Evolutionary conservation across 1,140 invertebrate genomes (phyloP).

Genomic region (Harpegnathos saltator): DNA sequence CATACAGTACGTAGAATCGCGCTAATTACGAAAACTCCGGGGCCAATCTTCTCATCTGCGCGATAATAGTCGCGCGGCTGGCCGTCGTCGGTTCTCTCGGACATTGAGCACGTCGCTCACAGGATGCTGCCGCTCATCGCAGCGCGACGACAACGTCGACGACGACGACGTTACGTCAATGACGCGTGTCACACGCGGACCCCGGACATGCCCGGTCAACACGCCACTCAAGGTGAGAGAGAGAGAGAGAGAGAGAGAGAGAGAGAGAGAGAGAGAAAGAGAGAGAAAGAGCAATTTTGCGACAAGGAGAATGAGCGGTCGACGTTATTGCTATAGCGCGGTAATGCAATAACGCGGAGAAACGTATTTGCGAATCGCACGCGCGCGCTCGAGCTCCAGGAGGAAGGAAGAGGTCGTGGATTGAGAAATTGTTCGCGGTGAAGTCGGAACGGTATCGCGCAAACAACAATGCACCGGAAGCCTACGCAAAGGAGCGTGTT

Average conservation of each 20-base stretch:
- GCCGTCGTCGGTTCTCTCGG: slow-evolving; percentile 29
- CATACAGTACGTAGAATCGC: slow-evolving; percentile 17
- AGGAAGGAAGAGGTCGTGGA: slow-evolving; percentile 56
- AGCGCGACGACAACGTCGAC: slow-evolving; percentile 57
- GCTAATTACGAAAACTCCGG: slow-evolving; percentile 67
- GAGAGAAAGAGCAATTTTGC: slow-evolving; percentile 49
- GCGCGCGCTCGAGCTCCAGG: slow-evolving; percentile 14
- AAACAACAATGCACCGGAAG: slow-evolving; percentile 51
- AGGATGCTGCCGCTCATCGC: slow-evolving; percentile 78
- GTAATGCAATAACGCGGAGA: slow-evolving; percentile 32
- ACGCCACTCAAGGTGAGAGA: neutral
- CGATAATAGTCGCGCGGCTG: slow-evolving; percentile 47
- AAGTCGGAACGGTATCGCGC: slow-evolving; percentile 42
- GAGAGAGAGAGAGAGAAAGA: slow-evolving; percentile 14
- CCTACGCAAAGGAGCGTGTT: slow-evolving; percentile 19
- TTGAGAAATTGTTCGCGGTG: slow-evolving; percentile 47
- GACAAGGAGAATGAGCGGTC: slow-evolving; percentile 12
- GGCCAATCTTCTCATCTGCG: slow-evolving; percentile 74
- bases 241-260: neutral
- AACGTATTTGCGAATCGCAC: slow-evolving; percentile 16
- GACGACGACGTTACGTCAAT: slow-evolving; percentile 57
- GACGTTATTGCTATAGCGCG: neutral
- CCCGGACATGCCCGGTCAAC: slow-evolving; percentile 54
- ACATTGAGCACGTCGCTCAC: slow-evolving; percentile 66
- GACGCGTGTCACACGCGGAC: slow-evolving; percentile 64